Conservation (phyloP, 2,113 vertebrate species). For the Vidua chalybeata region DNA sequence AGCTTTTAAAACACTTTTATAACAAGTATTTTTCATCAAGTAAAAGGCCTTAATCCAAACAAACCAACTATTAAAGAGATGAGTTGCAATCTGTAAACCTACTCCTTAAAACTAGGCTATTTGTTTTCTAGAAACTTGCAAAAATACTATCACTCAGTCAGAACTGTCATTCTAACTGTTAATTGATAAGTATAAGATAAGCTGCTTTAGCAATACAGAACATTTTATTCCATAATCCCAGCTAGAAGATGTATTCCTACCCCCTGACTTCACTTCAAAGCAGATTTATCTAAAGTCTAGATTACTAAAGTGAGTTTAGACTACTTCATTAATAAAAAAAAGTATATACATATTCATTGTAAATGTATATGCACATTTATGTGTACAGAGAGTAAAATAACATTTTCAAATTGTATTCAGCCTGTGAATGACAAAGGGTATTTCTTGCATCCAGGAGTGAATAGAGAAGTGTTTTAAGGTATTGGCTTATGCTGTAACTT, state of each 20-base stretch:
- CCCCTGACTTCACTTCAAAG: neutral
- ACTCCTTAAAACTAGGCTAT: neutral
- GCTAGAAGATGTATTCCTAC: neutral
- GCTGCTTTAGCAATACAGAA: neutral
- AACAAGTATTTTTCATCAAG: slow-evolving; percentile 23
- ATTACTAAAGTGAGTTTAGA: neutral
- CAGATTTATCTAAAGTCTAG: neutral
- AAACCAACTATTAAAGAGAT: neutral
- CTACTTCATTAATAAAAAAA: neutral
- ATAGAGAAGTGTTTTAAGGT: neutral
- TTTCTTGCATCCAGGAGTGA: neutral
- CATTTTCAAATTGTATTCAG: neutral
- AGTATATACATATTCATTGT: neutral
- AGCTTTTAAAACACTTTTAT: slow-evolving; percentile 35
- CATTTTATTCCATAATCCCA: neutral
- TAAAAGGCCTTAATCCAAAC: slow-evolving; percentile 27
- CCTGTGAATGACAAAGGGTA: neutral
- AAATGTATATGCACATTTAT: neutral
- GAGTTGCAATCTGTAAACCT: neutral
- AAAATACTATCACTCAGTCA: neutral
- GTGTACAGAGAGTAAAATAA: neutral
- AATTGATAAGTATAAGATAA: neutral
- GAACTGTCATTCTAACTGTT: neutral
- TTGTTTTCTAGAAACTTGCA: neutral
- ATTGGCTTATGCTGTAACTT: neutral